Conservation (phyloP, 2,888 invertebrate species). For the Mythimna vitellina region DNA sequence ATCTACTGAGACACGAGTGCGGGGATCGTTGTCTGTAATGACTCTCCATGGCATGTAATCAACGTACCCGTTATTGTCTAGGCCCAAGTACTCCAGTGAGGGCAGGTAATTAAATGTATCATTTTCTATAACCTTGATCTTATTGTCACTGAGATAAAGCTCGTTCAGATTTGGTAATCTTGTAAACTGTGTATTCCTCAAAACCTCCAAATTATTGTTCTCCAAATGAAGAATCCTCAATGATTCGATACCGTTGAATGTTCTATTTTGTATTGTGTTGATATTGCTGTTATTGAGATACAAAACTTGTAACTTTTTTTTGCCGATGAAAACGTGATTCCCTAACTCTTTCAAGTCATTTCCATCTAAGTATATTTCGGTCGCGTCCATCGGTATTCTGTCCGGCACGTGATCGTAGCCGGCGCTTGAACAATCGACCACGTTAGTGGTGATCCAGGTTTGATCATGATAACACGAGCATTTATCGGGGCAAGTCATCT, state of each 20-base stretch:
- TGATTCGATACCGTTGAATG: slow-evolving; percentile 95
- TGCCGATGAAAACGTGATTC: slow-evolving; percentile 96
- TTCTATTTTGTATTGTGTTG: slow-evolving; percentile 94
- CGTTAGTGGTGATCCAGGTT: slow-evolving; percentile 95
- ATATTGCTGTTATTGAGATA: slow-evolving; percentile 95
- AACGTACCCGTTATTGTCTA: slow-evolving; percentile 95
- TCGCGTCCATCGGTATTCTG: slow-evolving; percentile 97
- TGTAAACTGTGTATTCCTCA: slow-evolving; percentile 95
- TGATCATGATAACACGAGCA: slow-evolving; percentile 97
- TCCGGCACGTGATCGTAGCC: slow-evolving; percentile 94
- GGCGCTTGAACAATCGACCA: slow-evolving; percentile 95
- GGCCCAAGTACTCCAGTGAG: slow-evolving; percentile 93
- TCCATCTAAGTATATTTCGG: slow-evolving; percentile 96
- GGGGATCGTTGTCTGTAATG: slow-evolving; percentile 92
- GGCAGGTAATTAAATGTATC: slow-evolving; percentile 94
- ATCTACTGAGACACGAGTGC: slow-evolving; percentile 93
- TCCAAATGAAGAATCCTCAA: slow-evolving; percentile 94
- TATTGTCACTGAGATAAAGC: slow-evolving; percentile 94
- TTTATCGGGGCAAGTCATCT: slow-evolving; percentile 96
- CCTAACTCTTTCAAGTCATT: slow-evolving; percentile 94
- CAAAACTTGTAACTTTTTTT: slow-evolving; percentile 94
- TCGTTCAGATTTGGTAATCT: slow-evolving; percentile 93
- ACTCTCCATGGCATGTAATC: slow-evolving; percentile 94
- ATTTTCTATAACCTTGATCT: slow-evolving; percentile 93
- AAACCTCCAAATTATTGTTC: slow-evolving; percentile 93